phyloP scores from a whole-genome alignment of 30 jellyfish, hydroid and myxozoan genomes.

The Aurelia aurita complex sp. Pacific region DNA sequence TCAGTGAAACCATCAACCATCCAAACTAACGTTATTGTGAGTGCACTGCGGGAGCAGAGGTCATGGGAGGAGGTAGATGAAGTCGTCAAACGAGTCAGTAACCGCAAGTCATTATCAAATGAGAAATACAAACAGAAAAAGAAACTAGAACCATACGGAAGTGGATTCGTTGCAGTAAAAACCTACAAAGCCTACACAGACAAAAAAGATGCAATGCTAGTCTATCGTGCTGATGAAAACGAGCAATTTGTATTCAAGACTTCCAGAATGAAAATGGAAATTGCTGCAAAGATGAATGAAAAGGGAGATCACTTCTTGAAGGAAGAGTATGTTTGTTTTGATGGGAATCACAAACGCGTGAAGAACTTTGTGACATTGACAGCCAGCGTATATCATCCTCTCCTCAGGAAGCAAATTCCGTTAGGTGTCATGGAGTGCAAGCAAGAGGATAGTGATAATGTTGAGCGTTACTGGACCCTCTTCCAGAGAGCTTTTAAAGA shows the following conservation, averaged over 20 bases:
- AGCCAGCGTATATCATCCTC: slow-evolving; percentile 6
- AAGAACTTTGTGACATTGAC: slow-evolving; percentile 6
- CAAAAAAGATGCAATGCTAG: neutral
- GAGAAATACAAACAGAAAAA: no score
- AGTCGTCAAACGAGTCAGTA: neutral
- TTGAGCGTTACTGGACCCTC: neutral
- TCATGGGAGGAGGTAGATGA: neutral
- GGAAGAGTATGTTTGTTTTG: neutral
- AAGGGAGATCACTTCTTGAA: slow-evolving; percentile 5
- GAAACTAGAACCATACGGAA: neutral
- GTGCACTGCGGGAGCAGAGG: neutral
- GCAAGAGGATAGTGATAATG: neutral
- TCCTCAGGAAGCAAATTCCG: neutral
- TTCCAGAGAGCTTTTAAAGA: neutral
- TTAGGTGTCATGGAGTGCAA: neutral
- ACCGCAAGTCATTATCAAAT: no score
- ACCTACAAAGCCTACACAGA: neutral
- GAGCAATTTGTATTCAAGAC: slow-evolving; percentile 3
- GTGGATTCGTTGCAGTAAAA: neutral
- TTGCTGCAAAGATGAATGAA: neutral
- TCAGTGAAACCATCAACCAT: neutral
- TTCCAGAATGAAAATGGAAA: neutral
- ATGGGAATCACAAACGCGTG: slow-evolving; percentile 7
- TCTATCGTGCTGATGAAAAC: neutral
- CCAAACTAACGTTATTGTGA: neutral